phyloP scores from a whole-genome alignment of 2,888 invertebrate species.

The Amblyjoppa fuscipennis region DNA sequence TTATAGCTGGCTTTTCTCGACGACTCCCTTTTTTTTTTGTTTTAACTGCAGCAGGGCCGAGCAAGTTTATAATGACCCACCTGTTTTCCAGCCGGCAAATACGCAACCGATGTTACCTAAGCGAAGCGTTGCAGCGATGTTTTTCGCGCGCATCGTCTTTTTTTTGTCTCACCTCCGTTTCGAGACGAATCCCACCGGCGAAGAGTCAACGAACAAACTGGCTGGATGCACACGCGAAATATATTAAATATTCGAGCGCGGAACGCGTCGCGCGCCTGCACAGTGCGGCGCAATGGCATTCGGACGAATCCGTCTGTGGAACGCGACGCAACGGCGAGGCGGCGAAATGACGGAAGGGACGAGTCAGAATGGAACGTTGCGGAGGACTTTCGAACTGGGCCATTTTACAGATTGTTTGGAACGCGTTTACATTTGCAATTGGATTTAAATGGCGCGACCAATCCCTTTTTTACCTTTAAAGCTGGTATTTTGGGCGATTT shows the following conservation, averaged over 20 bases:
- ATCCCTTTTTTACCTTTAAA: too few relatives aligned
- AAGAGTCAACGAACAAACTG: not conserved
- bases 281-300: too few relatives aligned
- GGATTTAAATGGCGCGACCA: too few relatives aligned
- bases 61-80: constrained; percentile 75
- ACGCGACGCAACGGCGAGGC: too few relatives aligned
- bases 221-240: not conserved
- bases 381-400: too few relatives aligned
- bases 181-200: not conserved
- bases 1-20: constrained; percentile 56
- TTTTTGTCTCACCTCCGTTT: not conserved
- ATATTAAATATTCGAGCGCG: not conserved
- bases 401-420: too few relatives aligned
- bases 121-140: not conserved
- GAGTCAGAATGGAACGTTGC: too few relatives aligned
- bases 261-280: too few relatives aligned
- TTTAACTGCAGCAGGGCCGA: constrained; percentile 34
- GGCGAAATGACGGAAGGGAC: too few relatives aligned
- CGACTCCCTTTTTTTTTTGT: constrained; percentile 65
- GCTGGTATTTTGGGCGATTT: too few relatives aligned
- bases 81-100: constrained; percentile 71
- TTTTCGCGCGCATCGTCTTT: not conserved
- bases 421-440: too few relatives aligned
- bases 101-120: not conserved
- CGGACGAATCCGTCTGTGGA: too few relatives aligned